phyloP scores from a whole-genome alignment of 2,888 invertebrate species.

The Siphonodentalium dalli region DNA sequence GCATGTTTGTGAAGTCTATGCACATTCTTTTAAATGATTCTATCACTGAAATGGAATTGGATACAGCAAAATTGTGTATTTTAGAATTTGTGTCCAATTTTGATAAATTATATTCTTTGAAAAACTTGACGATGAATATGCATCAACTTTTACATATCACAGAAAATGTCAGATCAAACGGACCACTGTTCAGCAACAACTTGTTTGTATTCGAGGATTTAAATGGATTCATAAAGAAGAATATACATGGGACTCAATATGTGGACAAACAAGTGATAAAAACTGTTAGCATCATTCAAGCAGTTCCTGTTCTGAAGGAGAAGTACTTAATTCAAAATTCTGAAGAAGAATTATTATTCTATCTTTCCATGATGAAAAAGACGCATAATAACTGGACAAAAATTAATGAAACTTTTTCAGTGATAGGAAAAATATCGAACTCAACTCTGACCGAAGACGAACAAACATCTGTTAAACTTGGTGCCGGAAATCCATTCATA shows the following conservation, averaged over 20 bases:
- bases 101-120: neutral
- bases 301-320: no score
- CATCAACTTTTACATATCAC: constrained; percentile 13
- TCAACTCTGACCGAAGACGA: no score
- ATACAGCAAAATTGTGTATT: constrained; percentile 2
- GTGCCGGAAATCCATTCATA: no score
- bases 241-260: constrained; percentile 28
- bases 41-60: neutral
- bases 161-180: constrained; percentile 25
- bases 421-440: no score
- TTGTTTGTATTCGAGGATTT: constrained; percentile 33
- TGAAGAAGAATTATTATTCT: no score
- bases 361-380: no score
- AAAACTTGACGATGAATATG: constrained; percentile 7
- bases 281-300: no score
- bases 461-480: no score
- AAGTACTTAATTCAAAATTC: no score
- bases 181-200: constrained; percentile 29
- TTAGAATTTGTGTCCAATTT: constrained; percentile 6
- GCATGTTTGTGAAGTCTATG: constrained; percentile 4
- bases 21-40: neutral
- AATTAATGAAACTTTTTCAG: no score
- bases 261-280: constrained; percentile 29
- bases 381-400: no score
- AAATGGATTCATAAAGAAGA: constrained; percentile 25